phyloP scores from a whole-genome alignment of 2,113 vertebrate genomes.

The Chascanopsetta lugubris region DNA sequence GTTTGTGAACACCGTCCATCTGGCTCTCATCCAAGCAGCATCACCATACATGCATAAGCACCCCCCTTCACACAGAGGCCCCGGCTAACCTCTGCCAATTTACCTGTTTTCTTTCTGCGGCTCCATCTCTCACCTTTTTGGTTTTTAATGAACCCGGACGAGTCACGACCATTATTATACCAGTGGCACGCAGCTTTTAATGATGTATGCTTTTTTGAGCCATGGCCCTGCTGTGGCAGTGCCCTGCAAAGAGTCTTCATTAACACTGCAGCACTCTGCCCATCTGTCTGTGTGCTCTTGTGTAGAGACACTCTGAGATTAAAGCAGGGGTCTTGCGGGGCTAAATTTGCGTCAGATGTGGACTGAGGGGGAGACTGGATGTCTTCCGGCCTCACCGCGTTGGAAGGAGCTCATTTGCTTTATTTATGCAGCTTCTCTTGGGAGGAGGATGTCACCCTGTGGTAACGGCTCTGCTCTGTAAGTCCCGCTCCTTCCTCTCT shows the following conservation, averaged over 20 bases:
- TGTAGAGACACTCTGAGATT: slow-evolving; percentile 18
- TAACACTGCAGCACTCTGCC: slow-evolving; percentile 40
- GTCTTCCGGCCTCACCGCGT: slow-evolving; percentile 7
- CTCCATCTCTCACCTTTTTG: slow-evolving; percentile 45
- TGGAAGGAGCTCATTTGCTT: slow-evolving; percentile 35
- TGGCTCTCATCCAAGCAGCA: slow-evolving; percentile 8
- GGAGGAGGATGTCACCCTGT: slow-evolving; percentile 27
- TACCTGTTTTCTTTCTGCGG: slow-evolving; percentile 60
- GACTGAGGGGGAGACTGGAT: slow-evolving; percentile 28
- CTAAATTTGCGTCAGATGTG: slow-evolving; percentile 49
- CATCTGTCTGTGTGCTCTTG: slow-evolving; percentile 21
- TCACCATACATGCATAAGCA: neutral
- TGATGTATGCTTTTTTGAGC: slow-evolving; percentile 54
- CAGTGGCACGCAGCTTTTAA: slow-evolving; percentile 49
- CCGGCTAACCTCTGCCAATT: slow-evolving; percentile 40
- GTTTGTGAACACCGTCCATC: slow-evolving; percentile 15
- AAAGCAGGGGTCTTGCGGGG: slow-evolving; percentile 20
- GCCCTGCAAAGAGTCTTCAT: slow-evolving; percentile 48
- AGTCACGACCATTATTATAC: slow-evolving; percentile 35
- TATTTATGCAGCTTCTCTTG: slow-evolving; percentile 35
- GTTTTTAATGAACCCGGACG: slow-evolving; percentile 61
- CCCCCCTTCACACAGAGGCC: neutral
- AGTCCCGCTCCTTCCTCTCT: slow-evolving; percentile 3
- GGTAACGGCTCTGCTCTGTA: slow-evolving; percentile 22
- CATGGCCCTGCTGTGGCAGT: slow-evolving; percentile 10